These are phyloP conservation scores for Petrolisthes cinctipes DNA, from an alignment of 2,888 invertebrate species.

Conservation along the genomic window DNA sequence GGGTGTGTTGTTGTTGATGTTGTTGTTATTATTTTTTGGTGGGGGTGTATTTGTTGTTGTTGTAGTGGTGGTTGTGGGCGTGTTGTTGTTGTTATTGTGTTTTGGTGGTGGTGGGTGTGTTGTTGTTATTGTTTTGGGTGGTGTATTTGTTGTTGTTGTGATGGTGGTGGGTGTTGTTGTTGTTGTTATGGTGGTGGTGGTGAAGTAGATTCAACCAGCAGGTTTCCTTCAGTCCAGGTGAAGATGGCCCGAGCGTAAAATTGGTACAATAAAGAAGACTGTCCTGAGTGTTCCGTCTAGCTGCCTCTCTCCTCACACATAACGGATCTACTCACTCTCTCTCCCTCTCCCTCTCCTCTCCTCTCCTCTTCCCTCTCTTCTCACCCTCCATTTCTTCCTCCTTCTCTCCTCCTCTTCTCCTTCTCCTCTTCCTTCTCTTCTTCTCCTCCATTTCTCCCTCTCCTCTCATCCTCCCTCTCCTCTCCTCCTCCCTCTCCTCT, in stretches of 20 bases:
- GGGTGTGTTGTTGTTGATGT: too few species aligned
- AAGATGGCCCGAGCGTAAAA: background rate
- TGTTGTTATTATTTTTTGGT: background rate
- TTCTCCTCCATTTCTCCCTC: background rate
- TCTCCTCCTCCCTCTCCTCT: background rate
- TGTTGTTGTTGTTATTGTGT: background rate
- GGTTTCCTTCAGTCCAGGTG: background rate
- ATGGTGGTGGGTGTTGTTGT: background rate
- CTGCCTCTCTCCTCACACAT: background rate
- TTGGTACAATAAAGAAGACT: background rate
- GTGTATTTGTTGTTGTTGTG: background rate
- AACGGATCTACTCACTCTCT: background rate
- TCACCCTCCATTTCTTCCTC: background rate
- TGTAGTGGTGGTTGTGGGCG: background rate
- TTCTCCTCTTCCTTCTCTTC: background rate
- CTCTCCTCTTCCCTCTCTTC: background rate
- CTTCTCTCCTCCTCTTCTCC: background rate
- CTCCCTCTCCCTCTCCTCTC: constrained; percentile 13
- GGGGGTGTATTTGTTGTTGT: background rate
- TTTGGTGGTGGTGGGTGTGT: background rate
- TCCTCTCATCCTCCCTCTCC: background rate
- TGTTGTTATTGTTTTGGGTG: background rate
- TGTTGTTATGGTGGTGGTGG: background rate
- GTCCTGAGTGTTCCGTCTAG: background rate
- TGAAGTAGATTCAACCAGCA: background rate